Base-by-base conservation (phyloP, 2,113 vertebrate genomes). In the Hippoglossus stenolepis region DNA sequence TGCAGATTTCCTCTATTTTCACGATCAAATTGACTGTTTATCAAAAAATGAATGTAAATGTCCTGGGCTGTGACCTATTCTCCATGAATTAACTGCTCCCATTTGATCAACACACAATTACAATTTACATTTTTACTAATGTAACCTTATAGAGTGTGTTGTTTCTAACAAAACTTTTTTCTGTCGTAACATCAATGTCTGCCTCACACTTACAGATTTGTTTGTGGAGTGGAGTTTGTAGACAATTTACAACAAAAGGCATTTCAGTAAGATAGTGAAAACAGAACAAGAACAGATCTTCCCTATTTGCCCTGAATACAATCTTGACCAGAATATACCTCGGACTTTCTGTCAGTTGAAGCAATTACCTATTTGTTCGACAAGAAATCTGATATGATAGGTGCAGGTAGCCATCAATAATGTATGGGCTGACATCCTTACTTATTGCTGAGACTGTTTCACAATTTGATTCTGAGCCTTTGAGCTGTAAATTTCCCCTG, bases 31-130 rank as follows among this genome's bases (percentile, higher is more conserved):
- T 63, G 61, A 67, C 67, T 79, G 66, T 77, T 85, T 63, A 63
- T 68, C 26, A 69, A 77, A 80, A 31, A 80, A 85, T 85, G 15
- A 86, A 87, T 90, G 76, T 82, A 66, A 80, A 61, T 76, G 35
- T 67, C 24, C 75, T 21, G 13, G 59, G 84, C 67, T 87, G 64
- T 81, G 73, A 90, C 57, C 63, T 58, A 21, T 65, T 74, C 24
- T 82, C 53, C 59, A 67, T 58, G 28, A 8, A 69, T 56, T 24
- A 14, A 69, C 58, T 82, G 49, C 31, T 75, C 43, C 58, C 17
- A 67, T 73, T 56, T 75, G 51, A 75, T 56, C n/a, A 67, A 69
- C 56, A 73, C 54, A 47, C 23, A 56, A 35, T 66, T 49, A 77
- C 49, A 85, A 5, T 31, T 49, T 49, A 51, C 35, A 26, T 56